Evolutionary conservation across 2,888 invertebrate species (phyloP).

Genomic region (Crepidodera aurea): DNA sequence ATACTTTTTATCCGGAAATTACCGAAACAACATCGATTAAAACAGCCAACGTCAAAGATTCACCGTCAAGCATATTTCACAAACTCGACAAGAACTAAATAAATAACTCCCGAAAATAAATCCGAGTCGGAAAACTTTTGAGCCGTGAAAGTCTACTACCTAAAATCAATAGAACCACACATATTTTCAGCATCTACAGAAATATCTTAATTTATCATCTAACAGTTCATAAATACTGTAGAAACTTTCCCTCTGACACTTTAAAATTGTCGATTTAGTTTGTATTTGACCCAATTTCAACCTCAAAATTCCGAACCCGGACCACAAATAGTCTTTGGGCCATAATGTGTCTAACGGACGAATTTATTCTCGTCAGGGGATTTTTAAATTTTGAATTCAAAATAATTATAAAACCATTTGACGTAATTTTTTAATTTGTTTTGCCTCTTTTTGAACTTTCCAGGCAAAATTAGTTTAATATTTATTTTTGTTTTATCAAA

Average conservation of each 20-base stretch:
- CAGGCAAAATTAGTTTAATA: too few relatives aligned
- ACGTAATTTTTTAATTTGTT: too few relatives aligned
- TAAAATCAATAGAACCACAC: constrained; percentile 10
- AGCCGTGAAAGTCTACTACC: background rate
- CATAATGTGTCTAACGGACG: too few relatives aligned
- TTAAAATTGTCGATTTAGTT: constrained; percentile 11
- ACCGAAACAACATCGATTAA: background rate
- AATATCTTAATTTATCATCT: constrained; percentile 11
- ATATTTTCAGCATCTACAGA: constrained; percentile 10
- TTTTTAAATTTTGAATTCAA: too few relatives aligned
- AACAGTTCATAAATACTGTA: constrained; percentile 14
- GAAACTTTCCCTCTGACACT: constrained; percentile 13
- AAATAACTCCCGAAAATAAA: constrained; percentile 1
- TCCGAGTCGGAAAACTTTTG: background rate
- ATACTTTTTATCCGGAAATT: background rate
- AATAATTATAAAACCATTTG: too few relatives aligned
- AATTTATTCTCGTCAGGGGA: too few relatives aligned
- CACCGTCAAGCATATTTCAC: background rate
- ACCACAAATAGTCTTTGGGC: background rate
- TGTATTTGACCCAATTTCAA: constrained; percentile 6
- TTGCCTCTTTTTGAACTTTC: too few relatives aligned
- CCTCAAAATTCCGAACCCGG: background rate
- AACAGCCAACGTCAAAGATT: background rate
- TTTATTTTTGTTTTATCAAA: too few relatives aligned
- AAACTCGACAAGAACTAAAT: constrained; percentile 2